These are phyloP conservation scores for Philereme transversata DNA, from an alignment of 2,888 invertebrate species.

Conservation along the genomic window DNA sequence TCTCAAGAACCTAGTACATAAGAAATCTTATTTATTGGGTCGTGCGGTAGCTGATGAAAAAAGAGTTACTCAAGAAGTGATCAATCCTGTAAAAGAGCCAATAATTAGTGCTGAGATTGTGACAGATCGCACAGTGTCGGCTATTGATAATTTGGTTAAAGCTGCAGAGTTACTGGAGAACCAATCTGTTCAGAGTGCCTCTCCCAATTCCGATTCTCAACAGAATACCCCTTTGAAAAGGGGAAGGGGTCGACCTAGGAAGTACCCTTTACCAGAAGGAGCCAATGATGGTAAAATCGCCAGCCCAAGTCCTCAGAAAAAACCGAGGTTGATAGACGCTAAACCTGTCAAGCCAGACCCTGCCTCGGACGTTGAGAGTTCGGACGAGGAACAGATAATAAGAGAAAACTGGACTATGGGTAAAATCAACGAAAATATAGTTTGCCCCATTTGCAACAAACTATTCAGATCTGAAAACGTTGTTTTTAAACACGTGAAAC, in stretches of 20 bases:
- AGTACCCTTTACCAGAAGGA: slow-evolving; percentile 69
- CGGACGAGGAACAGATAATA: slow-evolving; percentile 59
- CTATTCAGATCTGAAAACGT: slow-evolving; percentile 79
- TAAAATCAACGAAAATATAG: slow-evolving; percentile 80
- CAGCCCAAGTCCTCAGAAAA: slow-evolving; percentile 69
- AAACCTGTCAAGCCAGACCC: slow-evolving; percentile 49
- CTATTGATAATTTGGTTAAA: slow-evolving; percentile 76
- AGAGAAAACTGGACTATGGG: slow-evolving; percentile 81
- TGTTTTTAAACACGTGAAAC: slow-evolving; percentile 80
- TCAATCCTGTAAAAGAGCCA: slow-evolving; percentile 47
- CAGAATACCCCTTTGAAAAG: slow-evolving; percentile 67
- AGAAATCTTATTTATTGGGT: slow-evolving; percentile 72
- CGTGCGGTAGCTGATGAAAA: slow-evolving; percentile 53
- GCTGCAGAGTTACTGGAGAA: slow-evolving; percentile 76
- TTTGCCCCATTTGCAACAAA: slow-evolving; percentile 79
- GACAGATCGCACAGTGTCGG: slow-evolving; percentile 60
- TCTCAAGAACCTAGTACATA: slow-evolving; percentile 63
- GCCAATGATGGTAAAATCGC: slow-evolving; percentile 48
- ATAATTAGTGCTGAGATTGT: slow-evolving; percentile 47
- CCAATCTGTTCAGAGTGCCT: slow-evolving; percentile 53
- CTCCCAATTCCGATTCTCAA: slow-evolving; percentile 46
- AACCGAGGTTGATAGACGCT: slow-evolving; percentile 62
- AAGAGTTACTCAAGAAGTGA: slow-evolving; percentile 41
- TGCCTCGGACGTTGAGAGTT: slow-evolving; percentile 55
- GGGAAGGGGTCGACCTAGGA: slow-evolving; percentile 75